Evolutionary conservation across 2,113 vertebrate species (phyloP).

Genomic region (Coptodon bakossiorum): DNA sequence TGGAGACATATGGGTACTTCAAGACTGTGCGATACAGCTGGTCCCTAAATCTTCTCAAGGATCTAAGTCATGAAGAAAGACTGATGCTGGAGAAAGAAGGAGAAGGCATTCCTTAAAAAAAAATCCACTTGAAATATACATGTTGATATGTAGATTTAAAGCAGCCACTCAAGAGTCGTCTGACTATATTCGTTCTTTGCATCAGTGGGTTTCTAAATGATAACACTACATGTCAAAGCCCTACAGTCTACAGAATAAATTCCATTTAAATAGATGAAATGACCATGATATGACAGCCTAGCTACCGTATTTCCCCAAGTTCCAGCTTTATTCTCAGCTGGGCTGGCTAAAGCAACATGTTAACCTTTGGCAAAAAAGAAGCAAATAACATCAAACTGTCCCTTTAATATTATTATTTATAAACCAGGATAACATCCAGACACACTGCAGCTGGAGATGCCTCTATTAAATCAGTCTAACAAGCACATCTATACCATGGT

Average conservation of each 20-base stretch:
- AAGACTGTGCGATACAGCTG: slow-evolving; percentile 20
- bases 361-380: not conserved
- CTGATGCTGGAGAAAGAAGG: not conserved
- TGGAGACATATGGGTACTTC: slow-evolving; percentile 26
- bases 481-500: not conserved
- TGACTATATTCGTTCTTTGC: not conserved
- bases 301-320: not conserved
- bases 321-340: not conserved
- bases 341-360: not conserved
- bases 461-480: not conserved
- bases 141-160: not conserved
- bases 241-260: not conserved
- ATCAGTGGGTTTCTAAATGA: not conserved
- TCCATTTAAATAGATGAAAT: not conserved
- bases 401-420: not conserved
- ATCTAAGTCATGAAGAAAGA: not conserved
- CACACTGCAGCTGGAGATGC: not conserved
- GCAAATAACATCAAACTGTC: not conserved
- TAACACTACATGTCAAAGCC: not conserved
- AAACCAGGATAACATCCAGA: not conserved
- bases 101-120: not conserved
- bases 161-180: not conserved
- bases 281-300: not conserved
- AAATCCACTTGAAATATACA: not conserved
- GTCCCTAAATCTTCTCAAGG: slow-evolving; percentile 3